A percentile compares a stretch with the other conserved stretches of the same genome.
Evolutionary conservation across 1,140 invertebrate species (phyloP).

Genomic region (Plodia interpunctella): DNA sequence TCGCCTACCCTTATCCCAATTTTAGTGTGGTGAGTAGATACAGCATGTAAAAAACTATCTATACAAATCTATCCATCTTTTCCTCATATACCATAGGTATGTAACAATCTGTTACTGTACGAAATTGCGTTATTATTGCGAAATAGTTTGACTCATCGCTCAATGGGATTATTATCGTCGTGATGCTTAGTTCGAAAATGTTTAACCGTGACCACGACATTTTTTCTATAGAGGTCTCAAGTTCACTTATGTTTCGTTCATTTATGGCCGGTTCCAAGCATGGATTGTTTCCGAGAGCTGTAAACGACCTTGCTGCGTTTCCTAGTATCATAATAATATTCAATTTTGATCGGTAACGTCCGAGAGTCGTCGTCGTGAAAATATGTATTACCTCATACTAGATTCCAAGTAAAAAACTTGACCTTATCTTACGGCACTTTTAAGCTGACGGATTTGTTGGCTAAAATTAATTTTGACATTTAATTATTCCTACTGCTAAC

Average conservation of each 20-base stretch:
- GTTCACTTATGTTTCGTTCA: not conserved
- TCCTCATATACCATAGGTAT: too few relatives aligned
- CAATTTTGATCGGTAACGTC: not conserved
- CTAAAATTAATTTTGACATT: not conserved
- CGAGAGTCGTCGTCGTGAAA: not conserved
- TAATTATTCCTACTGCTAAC: too few relatives aligned
- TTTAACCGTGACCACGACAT: not conserved
- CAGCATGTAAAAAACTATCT: too few relatives aligned
- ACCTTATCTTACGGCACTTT: not conserved
- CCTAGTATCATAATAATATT: not conserved
- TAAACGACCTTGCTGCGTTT: not conserved
- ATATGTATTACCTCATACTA: not conserved
- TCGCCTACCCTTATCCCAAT: too few relatives aligned
- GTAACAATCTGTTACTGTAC: too few relatives aligned
- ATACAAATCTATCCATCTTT: too few relatives aligned
- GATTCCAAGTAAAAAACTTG: not conserved
- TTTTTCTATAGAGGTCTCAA: not conserved
- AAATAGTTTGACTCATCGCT: too few relatives aligned
- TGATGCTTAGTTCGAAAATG: too few relatives aligned
- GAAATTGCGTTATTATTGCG: too few relatives aligned
- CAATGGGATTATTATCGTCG: too few relatives aligned
- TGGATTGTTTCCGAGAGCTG: not conserved
- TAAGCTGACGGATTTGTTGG: not conserved
- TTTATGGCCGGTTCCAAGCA: not conserved
- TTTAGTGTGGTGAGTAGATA: too few relatives aligned